Base-by-base conservation (phyloP, 1,140 invertebrate species). In the Lucilia cuprina region DNA sequence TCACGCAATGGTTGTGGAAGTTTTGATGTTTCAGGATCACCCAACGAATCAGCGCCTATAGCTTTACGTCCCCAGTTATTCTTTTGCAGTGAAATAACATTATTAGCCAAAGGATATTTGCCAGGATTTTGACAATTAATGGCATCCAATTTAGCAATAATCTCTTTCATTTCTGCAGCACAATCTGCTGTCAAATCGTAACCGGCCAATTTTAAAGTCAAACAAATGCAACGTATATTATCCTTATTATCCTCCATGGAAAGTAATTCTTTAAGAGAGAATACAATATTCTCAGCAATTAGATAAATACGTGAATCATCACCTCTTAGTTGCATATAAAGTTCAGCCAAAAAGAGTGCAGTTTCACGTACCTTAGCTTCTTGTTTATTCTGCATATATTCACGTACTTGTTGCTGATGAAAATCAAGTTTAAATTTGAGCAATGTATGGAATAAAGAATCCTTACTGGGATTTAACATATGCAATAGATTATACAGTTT, bases 211-310 rank as follows among this genome's bases (percentile, higher is more conserved):
- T 93, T 93, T 10, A 93, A 85, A 47, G 92, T 92, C 89, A 93
- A 92, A 86, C 93, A 93, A 83, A 92, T 91, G 87, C 92, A 93
- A 85, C 93, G 93, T 2, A 93, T 88, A 89, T 93, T 92, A 35
- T 92, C 92, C 74, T 88, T 84, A 78, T 77, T 87, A 17, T 77
- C 75, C 78, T 89, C 89, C 12, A 83, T 85, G 8, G 83, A 83
- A 25, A 90, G 65, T 5, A 90, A 85, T 74, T 89, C 86, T 17
- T 86, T 86, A 47, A 90, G 83, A 2, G 89, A 89, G 80, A 87
- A 89, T 0, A 90, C 89, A 50, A 90, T 90, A 82, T 90, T 90
- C 35, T 87, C 86, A 4, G 89, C 89, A 83, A 90, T 90, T 34
- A 90, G 82, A 41, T 88, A 86, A 12, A 90, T 87, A 50, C 89